Conservation (phyloP, 2,888 invertebrate species). For the Scelioninae gen. 1 region DNA sequence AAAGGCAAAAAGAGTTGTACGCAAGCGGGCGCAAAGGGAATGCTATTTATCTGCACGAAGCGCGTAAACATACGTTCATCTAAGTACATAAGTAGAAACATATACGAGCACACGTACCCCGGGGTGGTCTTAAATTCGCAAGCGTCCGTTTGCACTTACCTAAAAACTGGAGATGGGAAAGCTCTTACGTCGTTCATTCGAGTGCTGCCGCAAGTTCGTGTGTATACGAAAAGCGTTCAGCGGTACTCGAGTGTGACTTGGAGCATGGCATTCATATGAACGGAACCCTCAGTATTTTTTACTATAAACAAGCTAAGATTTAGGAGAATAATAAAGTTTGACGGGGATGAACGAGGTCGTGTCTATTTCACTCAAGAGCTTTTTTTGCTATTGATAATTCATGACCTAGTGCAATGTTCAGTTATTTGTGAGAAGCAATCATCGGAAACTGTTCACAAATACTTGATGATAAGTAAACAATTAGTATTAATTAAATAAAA, state of each 20-base stretch:
- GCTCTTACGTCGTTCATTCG: conserved; percentile 24
- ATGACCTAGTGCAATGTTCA: neutral
- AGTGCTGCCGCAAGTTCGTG: conserved; percentile 13
- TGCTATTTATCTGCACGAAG: conserved; percentile 42
- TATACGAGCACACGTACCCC: conserved; percentile 19
- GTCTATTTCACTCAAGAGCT: conserved; percentile 33
- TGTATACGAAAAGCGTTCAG: conserved; percentile 26
- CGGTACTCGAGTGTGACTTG: conserved; percentile 24
- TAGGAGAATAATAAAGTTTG: conserved; percentile 52
- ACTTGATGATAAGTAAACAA: neutral
- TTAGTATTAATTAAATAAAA: neutral
- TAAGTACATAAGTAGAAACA: conserved; percentile 54
- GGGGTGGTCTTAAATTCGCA: conserved; percentile 51
- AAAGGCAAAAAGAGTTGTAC: conserved; percentile 7
- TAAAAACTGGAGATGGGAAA: too few species aligned
- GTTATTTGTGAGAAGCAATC: too few species aligned
- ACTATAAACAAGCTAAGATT: conserved; percentile 43
- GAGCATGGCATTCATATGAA: conserved; percentile 15
- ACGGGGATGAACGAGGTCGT: conserved; percentile 35
- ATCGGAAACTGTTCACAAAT: neutral
- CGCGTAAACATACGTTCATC: conserved; percentile 51
- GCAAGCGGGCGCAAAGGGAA: conserved; percentile 20
- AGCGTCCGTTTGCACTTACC: conserved; percentile 51
- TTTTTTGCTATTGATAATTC: conserved; percentile 12
- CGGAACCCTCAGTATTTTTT: conserved; percentile 1